phyloP scores from a whole-genome alignment of 2,113 vertebrate genomes.

The Ictidomys tridecemlineatus region DNA sequence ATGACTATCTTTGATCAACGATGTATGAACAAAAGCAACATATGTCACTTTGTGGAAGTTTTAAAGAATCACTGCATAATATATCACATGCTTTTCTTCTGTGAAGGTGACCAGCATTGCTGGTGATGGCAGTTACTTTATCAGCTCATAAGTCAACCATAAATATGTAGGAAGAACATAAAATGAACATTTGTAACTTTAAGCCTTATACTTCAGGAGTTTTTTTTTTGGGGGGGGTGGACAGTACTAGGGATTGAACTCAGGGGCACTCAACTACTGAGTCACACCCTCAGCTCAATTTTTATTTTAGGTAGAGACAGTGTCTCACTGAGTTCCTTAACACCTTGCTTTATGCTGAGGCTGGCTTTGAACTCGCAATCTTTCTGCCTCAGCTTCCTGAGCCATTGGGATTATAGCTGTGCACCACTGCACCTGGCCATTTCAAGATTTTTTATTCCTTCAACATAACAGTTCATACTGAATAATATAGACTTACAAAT shows the following conservation, averaged over 20 bases:
- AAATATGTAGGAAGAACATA: conserved; percentile 24
- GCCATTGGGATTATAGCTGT: too few species aligned
- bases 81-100: neutral
- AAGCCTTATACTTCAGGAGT: neutral
- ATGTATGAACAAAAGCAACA: neutral
- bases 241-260: too few species aligned
- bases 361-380: too few species aligned
- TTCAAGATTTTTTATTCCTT: neutral
- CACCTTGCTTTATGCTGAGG: too few species aligned
- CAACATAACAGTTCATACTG: neutral
- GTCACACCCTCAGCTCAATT: too few species aligned
- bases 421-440: too few species aligned
- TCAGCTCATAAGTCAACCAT: conserved; percentile 1
- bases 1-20: neutral
- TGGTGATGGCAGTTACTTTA: neutral
- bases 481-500: conserved; percentile 22
- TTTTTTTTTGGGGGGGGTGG: too few species aligned
- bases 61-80: neutral
- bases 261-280: too few species aligned
- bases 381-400: too few species aligned
- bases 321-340: too few species aligned
- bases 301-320: too few species aligned
- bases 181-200: conserved; percentile 26
- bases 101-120: neutral
- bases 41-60: neutral